phyloP scores from a whole-genome alignment of 2,797 vertebrate species.

The Crax fasciolata region DNA sequence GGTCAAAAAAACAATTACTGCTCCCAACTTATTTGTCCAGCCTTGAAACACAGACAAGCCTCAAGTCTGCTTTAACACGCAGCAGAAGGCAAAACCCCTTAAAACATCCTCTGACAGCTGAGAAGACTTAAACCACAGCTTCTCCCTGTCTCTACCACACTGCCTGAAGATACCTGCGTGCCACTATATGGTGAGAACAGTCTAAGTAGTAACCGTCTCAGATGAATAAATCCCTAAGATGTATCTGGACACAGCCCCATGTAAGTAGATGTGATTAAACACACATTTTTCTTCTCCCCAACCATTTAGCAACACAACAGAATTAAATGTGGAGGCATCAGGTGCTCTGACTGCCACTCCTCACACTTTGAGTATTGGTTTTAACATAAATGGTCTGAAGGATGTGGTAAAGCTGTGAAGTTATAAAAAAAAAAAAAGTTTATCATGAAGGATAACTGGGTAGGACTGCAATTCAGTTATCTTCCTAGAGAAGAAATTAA shows the following conservation, averaged over 20 bases:
- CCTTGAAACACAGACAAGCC: conserved; percentile 23
- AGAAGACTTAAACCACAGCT: conserved; percentile 1
- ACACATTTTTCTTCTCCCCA: neutral
- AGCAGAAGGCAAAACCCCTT: neutral
- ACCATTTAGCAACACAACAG: neutral
- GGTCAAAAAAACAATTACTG: conserved; percentile 51
- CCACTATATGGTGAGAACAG: neutral
- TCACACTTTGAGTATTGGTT: neutral
- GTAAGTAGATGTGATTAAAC: neutral
- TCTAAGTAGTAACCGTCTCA: neutral
- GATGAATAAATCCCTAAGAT: neutral
- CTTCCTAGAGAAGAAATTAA: conserved; percentile 1
- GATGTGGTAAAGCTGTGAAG: neutral
- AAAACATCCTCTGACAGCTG: neutral
- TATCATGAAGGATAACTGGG: neutral
- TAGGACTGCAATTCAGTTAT: neutral
- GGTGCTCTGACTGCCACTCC: neutral
- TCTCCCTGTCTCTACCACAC: neutral
- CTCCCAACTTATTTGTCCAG: conserved; percentile 40
- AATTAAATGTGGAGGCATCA: neutral
- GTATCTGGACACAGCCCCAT: neutral
- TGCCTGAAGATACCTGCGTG: neutral
- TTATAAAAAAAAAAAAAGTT: neutral
- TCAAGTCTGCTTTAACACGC: conserved; percentile 29
- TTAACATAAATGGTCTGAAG: neutral